Percentiles rank a stretch among this genome's conserved stretches.
These are phyloP conservation scores for Phocoena sinus DNA, from an alignment of 2,113 vertebrate genomes.

Conservation along the genomic window DNA sequence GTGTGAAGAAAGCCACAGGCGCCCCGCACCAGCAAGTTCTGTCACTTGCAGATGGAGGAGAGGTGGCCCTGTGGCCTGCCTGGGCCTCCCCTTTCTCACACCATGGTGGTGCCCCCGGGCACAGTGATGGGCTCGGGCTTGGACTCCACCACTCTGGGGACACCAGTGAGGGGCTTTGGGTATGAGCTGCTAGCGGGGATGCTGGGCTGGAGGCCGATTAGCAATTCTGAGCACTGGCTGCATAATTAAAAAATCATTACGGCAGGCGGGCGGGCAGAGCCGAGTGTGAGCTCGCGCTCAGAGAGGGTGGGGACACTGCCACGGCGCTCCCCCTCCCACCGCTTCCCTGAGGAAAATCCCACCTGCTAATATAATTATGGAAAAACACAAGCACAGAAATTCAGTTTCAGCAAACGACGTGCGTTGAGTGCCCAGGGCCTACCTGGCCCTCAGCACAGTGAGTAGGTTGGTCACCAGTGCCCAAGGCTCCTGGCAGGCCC, in stretches of 20 bases:
- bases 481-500: background rate
- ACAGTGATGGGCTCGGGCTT: background rate
- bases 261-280: conserved; percentile 62
- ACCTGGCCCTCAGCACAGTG: conserved; percentile 6
- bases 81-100: background rate
- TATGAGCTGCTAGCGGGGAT: conserved; percentile 49
- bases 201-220: conserved; percentile 65
- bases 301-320: conserved; percentile 68
- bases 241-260: conserved; percentile 78
- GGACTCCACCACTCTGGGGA: background rate
- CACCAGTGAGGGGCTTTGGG: conserved; percentile 2
- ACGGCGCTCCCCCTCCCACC: conserved; percentile 59
- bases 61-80: background rate
- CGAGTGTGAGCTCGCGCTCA: conserved; percentile 67
- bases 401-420: conserved; percentile 70
- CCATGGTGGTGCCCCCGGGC: fast-evolving
- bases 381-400: conserved; percentile 75
- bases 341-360: conserved; percentile 75
- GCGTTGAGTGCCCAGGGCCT: conserved; percentile 60
- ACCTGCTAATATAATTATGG: conserved; percentile 77
- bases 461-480: background rate
- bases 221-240: conserved; percentile 72
- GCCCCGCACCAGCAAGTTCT: background rate
- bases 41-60: background rate
- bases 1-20: background rate